Percentiles rank a stretch among this genome's conserved stretches.
These are phyloP conservation scores for Drosophila nigromelanica DNA, from an alignment of 1,140 invertebrate genomes.

Conservation along the genomic window DNA sequence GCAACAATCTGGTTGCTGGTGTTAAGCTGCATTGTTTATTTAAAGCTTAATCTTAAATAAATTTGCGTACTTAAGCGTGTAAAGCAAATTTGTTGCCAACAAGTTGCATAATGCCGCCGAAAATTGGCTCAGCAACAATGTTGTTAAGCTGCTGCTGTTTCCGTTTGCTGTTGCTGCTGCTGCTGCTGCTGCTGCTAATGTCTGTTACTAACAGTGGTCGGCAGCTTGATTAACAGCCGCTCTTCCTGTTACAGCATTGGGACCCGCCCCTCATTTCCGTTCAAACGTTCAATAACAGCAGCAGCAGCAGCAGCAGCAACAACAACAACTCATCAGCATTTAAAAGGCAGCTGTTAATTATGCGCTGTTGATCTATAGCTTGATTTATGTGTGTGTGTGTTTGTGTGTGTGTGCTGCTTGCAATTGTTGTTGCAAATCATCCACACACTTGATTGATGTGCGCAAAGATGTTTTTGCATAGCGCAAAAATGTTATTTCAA, in stretches of 20 bases:
- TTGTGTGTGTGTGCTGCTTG: slow-evolving; percentile 16
- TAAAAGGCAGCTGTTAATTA: slow-evolving; percentile 39
- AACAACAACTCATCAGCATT: slow-evolving; percentile 19
- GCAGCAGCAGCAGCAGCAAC: slow-evolving; percentile 8
- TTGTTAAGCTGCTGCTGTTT: slow-evolving; percentile 1
- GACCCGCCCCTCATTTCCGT: slow-evolving; percentile 46
- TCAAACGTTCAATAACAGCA: slow-evolving; percentile 18
- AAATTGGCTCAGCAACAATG: neutral
- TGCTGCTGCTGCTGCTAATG: slow-evolving; percentile 10
- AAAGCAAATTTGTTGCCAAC: slow-evolving; percentile 1
- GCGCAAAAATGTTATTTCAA: slow-evolving; percentile 29
- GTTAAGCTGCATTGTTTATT: neutral
- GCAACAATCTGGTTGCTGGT: neutral
- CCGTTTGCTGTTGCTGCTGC: neutral
- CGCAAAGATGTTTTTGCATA: slow-evolving; percentile 17
- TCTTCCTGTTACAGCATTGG: slow-evolving; percentile 9
- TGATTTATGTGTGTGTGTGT: slow-evolving; percentile 3
- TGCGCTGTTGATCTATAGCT: slow-evolving; percentile 19
- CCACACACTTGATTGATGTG: slow-evolving; percentile 68
- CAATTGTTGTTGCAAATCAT: slow-evolving; percentile 50
- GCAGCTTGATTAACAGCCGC: slow-evolving; percentile 14
- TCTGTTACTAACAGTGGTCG: slow-evolving; percentile 2
- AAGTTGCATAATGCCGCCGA: neutral
- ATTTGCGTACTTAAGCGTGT: no score
- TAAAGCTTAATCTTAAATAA: no score